These are phyloP conservation scores for Glaucidium brasilianum DNA, from an alignment of 2,113 vertebrate species.

Conservation along the genomic window DNA sequence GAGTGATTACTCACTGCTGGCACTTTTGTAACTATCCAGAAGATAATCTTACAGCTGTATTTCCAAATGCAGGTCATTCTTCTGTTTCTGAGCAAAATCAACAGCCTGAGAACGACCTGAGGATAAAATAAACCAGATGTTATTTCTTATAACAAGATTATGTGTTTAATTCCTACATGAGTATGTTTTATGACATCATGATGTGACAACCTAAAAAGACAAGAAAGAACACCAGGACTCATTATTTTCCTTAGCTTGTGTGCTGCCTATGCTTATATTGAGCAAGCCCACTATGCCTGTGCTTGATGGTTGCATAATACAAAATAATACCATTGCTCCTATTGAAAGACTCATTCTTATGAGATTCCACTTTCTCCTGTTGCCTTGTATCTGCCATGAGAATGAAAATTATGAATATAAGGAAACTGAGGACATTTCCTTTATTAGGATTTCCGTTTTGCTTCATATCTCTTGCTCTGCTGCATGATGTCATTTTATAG, in stretches of 20 bases:
- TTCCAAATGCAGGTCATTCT: slow-evolving; percentile 9
- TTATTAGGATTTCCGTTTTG: background rate
- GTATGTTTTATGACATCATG: background rate
- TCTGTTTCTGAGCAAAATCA: slow-evolving; percentile 15
- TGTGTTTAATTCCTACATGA: background rate
- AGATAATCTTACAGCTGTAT: slow-evolving; percentile 14
- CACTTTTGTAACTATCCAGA: background rate
- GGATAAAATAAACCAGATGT: background rate
- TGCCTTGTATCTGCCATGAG: background rate
- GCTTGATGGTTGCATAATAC: background rate
- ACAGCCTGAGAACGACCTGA: background rate
- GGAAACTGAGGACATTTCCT: background rate
- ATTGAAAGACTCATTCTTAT: background rate
- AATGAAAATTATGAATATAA: background rate
- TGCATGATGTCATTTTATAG: background rate
- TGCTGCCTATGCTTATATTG: background rate
- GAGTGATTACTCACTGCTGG: background rate
- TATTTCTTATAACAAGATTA: background rate
- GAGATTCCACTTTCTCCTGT: background rate
- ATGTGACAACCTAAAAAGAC: background rate
- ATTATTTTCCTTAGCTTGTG: background rate
- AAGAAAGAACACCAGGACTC: background rate
- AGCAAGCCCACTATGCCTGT: background rate
- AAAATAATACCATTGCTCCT: background rate
- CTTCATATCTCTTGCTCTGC: background rate